These are phyloP conservation scores for Mesocentrotus franciscanus DNA, from an alignment of 53 echinoderm and acorn worm genomes.

Conservation along the genomic window DNA sequence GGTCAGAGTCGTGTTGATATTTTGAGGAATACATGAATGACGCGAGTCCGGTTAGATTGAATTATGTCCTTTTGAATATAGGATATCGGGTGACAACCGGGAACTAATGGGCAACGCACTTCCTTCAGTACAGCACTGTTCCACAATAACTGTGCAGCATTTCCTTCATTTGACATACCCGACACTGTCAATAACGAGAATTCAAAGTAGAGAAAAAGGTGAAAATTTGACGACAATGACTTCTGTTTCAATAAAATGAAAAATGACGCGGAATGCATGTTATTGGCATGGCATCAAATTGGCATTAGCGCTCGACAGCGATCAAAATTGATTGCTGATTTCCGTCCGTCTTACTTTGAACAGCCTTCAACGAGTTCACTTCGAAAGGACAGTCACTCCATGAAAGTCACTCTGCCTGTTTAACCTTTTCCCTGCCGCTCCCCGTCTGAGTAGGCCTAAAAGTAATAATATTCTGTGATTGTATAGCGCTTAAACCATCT, in stretches of 20 bases:
- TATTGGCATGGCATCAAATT: constrained; percentile 12
- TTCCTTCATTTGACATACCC: neutral
- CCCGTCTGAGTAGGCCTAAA: neutral
- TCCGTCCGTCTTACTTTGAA: neutral
- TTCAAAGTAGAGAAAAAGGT: neutral
- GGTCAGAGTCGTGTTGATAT: neutral
- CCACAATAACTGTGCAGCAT: neutral
- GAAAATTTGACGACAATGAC: neutral
- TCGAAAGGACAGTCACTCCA: neutral
- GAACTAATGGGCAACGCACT: neutral
- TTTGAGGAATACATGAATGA: neutral
- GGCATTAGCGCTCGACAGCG: constrained; percentile 8
- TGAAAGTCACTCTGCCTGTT: neutral
- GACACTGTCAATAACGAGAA: neutral
- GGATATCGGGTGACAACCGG: neutral
- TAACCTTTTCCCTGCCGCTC: neutral
- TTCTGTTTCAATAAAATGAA: constrained; percentile 8
- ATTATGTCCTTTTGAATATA: neutral
- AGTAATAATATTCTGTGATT: too few relatives aligned
- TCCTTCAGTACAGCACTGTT: neutral
- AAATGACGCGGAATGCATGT: constrained; percentile 3
- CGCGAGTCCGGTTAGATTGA: neutral
- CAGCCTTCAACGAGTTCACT: neutral
- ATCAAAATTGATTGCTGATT: constrained; percentile 20
- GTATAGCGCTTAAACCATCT: too few relatives aligned